Percentiles rank a stretch among this genome's conserved stretches.
Conservation (phyloP, 2,888 invertebrate genomes). For the Myopa tessellatipennis region DNA sequence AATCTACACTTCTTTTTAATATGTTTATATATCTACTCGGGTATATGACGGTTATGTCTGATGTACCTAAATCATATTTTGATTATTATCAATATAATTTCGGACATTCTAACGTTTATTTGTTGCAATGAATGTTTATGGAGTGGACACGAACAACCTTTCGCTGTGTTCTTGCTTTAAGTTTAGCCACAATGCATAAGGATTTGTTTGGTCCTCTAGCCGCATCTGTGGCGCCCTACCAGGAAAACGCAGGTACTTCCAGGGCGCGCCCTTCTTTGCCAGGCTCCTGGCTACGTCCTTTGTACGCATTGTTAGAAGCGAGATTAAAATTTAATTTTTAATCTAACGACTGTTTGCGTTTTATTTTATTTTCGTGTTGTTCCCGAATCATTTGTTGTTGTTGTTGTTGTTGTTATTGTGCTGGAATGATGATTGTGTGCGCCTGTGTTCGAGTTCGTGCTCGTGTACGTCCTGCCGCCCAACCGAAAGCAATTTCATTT, state of each 20-base stretch:
- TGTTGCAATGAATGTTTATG: no score
- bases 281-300: slow-evolving; percentile 11
- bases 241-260: background rate
- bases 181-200: background rate
- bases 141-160: background rate
- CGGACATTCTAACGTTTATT: no score
- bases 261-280: background rate
- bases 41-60: no score
- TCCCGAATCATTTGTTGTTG: slow-evolving; percentile 27
- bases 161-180: background rate
- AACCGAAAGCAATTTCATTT: slow-evolving; percentile 33
- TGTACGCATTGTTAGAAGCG: slow-evolving; percentile 46
- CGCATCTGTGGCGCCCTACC: background rate
- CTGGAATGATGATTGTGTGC: slow-evolving; percentile 23
- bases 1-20: no score
- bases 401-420: no score
- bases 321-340: slow-evolving; percentile 67
- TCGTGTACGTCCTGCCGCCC: background rate
- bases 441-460: background rate
- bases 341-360: slow-evolving; percentile 62
- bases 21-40: no score
- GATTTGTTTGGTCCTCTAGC: background rate
- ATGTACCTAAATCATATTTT: no score
- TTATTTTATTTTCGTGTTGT: slow-evolving; percentile 53
- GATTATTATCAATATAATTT: no score